Conservation (phyloP, 92 coral and sea anemone genomes). For the Metridium senile region DNA sequence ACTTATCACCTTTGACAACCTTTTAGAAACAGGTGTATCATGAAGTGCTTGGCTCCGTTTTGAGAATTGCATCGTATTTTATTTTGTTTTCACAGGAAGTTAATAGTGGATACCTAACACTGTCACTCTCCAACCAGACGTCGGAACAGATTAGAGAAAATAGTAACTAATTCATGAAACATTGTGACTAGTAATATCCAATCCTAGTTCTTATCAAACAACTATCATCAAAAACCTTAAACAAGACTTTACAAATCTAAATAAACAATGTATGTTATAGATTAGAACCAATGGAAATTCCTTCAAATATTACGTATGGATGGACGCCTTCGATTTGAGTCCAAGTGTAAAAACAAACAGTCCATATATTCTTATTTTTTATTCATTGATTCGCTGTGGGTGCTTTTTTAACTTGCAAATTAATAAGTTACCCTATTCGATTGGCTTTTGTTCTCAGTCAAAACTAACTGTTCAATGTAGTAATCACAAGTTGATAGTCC, state of each 20-base stretch:
- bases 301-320: neutral
- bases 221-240: neutral
- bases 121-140: no score
- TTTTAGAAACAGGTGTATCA: no score
- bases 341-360: neutral
- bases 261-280: neutral
- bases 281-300: neutral
- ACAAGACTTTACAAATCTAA: neutral
- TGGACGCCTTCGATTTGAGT: neutral
- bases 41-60: no score
- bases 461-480: neutral
- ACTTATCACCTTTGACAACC: no score
- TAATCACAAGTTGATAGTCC: neutral
- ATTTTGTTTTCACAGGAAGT: no score
- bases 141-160: neutral
- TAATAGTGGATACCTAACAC: no score
- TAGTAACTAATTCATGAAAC: neutral
- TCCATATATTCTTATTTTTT: neutral
- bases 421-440: neutral
- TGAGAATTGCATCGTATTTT: no score
- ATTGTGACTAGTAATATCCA: neutral
- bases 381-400: neutral
- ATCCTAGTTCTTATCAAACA: neutral
- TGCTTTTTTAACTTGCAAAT: neutral
- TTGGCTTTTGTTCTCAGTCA: neutral